Evolutionary conservation across 1,140 invertebrate genomes (phyloP), one percentile per base, ranked within the genome.

Genomic region (Gryllus bimaculatus): DNA sequence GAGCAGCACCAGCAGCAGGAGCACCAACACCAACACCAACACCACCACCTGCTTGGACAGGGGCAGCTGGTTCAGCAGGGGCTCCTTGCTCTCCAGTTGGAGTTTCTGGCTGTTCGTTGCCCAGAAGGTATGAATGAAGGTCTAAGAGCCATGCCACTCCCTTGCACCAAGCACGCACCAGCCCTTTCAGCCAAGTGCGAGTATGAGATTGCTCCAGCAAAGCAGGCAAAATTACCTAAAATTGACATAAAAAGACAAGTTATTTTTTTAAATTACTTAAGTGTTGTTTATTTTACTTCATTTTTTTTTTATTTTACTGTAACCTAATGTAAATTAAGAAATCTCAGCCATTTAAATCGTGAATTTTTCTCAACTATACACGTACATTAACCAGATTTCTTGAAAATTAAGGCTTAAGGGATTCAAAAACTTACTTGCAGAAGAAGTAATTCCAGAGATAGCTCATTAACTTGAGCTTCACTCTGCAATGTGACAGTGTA

Each of bases 171-270:
- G 91, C 89, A 8, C 93, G 89, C 0, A 99, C 90, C 3, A 96
- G 84, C 13, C 91, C 90, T 86, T 98, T 98, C 18, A 99, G 85
- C 95, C 97, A 98, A 0, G 92, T 93, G 10, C 97, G 88, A 0
- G 96, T 97, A 83, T 99, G 96, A 0, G 95, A 95, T 86, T 99
- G 97, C 84, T 99, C 98, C 73, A 99, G 86, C 75, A 99, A 88
- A 0, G 97, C 96, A 8, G 98, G 98, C 74, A 99, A 87, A 47
- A 99, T 95, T 21, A 99, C 96, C 89, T 93, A 82, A 39, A 39
- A 39, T 39, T 39, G 26, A 39, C 26, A 39, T 39, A 1, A 39
- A 5, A 39, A 39, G 5, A 2, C 5, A 39, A 39, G 5, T 66
- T 3, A 66, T 3, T 13, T 66, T 66, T 2, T 66, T 13, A 7